Conservation (phyloP, 2,113 vertebrate species). For the Steatornis caripensis region DNA sequence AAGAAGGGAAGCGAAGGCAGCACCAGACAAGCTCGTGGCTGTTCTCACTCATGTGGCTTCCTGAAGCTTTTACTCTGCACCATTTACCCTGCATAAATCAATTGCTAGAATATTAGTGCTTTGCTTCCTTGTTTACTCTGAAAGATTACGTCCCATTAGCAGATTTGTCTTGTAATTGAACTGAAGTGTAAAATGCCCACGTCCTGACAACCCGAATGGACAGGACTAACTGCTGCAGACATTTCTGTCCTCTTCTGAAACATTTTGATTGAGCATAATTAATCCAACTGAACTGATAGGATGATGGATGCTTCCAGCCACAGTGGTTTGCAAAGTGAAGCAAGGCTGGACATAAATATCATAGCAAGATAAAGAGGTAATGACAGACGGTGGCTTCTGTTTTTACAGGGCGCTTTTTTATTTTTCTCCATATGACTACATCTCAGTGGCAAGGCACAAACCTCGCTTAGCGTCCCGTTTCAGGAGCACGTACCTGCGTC, state of each 20-base stretch:
- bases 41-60: not conserved
- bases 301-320: not conserved
- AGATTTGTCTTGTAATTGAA: constrained; percentile 64
- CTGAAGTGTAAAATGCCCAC: constrained; percentile 51
- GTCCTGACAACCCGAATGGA: constrained; percentile 16
- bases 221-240: constrained; percentile 22
- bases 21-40: not conserved
- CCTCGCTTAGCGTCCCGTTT: not conserved
- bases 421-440: not conserved
- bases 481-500: not conserved
- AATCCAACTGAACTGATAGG: not conserved
- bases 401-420: not conserved
- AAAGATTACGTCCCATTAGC: constrained; percentile 58
- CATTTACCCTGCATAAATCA: constrained; percentile 58
- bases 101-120: constrained; percentile 47
- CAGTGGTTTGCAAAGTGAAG: not conserved
- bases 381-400: not conserved
- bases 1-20: not conserved
- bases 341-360: not conserved
- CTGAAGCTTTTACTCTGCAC: constrained; percentile 37
- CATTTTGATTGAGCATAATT: constrained; percentile 45
- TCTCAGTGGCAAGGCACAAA: not conserved
- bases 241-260: not conserved
- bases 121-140: constrained; percentile 52
- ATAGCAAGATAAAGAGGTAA: not conserved